Conservation (phyloP, 2,797 vertebrate species). For the Pangasius krempfi region DNA sequence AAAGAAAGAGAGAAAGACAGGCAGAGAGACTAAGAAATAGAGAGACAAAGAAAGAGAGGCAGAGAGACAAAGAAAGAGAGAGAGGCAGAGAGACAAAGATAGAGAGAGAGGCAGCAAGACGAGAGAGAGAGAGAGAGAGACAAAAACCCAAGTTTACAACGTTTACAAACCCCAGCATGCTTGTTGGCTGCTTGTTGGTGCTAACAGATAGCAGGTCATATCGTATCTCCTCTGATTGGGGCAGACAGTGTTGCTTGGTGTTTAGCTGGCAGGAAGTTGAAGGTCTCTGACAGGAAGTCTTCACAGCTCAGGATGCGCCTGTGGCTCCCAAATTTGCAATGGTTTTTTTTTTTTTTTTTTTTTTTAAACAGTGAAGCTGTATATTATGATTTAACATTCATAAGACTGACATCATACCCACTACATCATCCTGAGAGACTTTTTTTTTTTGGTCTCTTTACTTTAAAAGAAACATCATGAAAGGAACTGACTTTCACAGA, state of each 20-base stretch:
- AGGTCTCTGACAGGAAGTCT: constrained; percentile 10
- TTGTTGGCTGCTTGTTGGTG: neutral
- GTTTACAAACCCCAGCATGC: neutral
- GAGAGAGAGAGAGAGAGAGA: neutral
- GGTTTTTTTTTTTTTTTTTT: neutral
- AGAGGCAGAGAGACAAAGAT: no score
- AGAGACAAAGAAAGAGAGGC: no score
- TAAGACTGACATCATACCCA: neutral
- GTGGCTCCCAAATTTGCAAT: neutral
- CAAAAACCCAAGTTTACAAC: no score
- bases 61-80: neutral
- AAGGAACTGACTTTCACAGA: neutral
- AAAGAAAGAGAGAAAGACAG: neutral
- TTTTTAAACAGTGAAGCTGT: neutral
- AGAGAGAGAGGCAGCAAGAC: neutral
- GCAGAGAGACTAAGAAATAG: no score
- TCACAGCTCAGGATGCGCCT: neutral
- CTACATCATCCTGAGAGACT: neutral
- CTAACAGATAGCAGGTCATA: neutral
- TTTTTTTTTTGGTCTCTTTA: neutral
- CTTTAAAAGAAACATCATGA: neutral
- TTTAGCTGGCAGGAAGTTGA: neutral
- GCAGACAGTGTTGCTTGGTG: neutral
- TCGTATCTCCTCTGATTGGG: neutral
- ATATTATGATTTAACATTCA: neutral